These are phyloP conservation scores for Pogonus chalceus DNA, from an alignment of 1,140 invertebrate species.

Conservation along the genomic window DNA sequence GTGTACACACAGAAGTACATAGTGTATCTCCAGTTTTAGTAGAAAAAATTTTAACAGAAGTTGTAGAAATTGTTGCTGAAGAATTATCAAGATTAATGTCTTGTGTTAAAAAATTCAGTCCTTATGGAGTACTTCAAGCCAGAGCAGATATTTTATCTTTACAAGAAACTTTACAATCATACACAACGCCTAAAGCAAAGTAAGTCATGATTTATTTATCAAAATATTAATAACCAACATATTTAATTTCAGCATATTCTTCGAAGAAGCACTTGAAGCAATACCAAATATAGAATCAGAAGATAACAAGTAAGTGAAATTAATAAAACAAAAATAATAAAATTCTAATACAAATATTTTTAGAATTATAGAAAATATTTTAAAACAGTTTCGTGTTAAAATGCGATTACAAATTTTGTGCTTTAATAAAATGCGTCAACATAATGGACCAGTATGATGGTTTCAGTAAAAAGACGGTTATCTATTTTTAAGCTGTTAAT, in stretches of 20 bases:
- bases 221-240: conserved; percentile 14
- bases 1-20: conserved; percentile 84
- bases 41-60: conserved; percentile 65
- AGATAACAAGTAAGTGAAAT: conserved; percentile 34
- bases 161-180: conserved; percentile 40
- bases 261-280: conserved; percentile 49
- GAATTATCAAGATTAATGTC: conserved; percentile 79
- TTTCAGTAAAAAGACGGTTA: too few species aligned
- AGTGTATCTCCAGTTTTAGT: conserved; percentile 70
- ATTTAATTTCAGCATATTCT: conserved; percentile 39
- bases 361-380: conserved; percentile 29
- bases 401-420: conserved; percentile 32
- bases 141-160: conserved; percentile 50
- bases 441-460: conserved; percentile 1
- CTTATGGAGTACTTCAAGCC: conserved; percentile 57
- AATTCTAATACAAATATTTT: conserved; percentile 12
- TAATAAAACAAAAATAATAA: not conserved
- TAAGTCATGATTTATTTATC: conserved; percentile 26
- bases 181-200: conserved; percentile 45
- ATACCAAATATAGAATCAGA: conserved; percentile 41
- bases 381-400: conserved; percentile 25
- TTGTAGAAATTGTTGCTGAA: conserved; percentile 84
- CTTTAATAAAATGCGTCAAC: conserved; percentile 17
- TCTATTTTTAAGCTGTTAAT: too few species aligned
- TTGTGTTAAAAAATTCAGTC: conserved; percentile 61